A percentile compares a stretch with the other conserved stretches of the same genome.
These are phyloP conservation scores for Arctocebus calabarensis DNA, from an alignment of 2,797 vertebrate species.

Conservation along the genomic window DNA sequence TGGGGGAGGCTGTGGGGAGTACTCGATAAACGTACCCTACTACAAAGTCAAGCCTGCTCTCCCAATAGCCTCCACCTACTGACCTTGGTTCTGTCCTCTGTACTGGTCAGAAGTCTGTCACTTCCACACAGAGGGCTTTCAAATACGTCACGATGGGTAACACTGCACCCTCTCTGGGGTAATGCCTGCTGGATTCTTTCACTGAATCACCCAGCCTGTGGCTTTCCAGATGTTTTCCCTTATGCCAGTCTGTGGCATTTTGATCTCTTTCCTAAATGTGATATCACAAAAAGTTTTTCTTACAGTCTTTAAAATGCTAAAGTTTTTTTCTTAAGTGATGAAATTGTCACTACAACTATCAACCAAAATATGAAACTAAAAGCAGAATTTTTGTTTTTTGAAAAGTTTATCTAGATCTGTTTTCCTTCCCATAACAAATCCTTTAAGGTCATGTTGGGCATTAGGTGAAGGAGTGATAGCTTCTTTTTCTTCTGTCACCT, in stretches of 20 bases:
- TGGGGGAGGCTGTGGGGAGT: neutral
- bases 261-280: neutral
- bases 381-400: conserved; percentile 41
- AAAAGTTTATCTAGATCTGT: neutral
- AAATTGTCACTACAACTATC: neutral
- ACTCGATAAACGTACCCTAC: neutral
- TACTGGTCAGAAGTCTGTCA: neutral
- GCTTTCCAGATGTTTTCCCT: neutral
- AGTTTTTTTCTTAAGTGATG: conserved; percentile 10
- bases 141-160: neutral
- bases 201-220: neutral
- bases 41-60: neutral
- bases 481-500: neutral
- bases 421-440: neutral
- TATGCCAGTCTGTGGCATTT: neutral
- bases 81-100: neutral
- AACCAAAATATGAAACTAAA: neutral
- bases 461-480: neutral
- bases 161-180: neutral
- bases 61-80: neutral
- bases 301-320: neutral
- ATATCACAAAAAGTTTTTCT: neutral
- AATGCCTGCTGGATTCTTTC: neutral
- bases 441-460: neutral
- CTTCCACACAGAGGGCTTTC: neutral